A percentile compares a stretch with the other conserved stretches of the same genome.
These are phyloP conservation scores for Heliconius hortense DNA, from an alignment of 2,888 invertebrate species.

Conservation along the genomic window DNA sequence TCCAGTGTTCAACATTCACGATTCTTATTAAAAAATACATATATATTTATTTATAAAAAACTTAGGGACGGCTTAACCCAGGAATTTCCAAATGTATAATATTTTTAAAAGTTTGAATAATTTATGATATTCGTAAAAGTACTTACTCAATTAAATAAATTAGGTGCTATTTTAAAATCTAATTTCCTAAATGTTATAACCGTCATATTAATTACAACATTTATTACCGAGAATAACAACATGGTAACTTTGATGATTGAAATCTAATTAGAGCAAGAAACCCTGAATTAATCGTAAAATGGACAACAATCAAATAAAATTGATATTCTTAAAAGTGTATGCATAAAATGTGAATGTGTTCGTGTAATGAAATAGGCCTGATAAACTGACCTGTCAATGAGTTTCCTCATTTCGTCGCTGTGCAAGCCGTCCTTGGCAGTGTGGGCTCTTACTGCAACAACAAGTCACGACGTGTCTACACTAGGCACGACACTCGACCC, in stretches of 20 bases:
- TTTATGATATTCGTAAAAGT: background rate
- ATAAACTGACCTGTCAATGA: conserved; percentile 95
- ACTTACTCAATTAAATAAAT: background rate
- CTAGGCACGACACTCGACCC: conserved; percentile 71
- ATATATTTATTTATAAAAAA: background rate
- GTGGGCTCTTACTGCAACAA: conserved; percentile 85
- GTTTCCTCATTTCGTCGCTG: conserved; percentile 98
- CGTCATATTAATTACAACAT: background rate
- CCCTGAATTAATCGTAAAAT: conserved; percentile 4
- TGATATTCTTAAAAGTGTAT: background rate
- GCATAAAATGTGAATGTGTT: background rate
- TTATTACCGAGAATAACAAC: background rate
- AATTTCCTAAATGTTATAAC: too few relatives aligned
- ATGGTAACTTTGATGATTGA: too few relatives aligned
- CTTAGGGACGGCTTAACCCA: background rate
- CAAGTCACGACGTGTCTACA: conserved; percentile 79
- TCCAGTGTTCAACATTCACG: conserved; percentile 2
- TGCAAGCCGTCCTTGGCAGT: conserved; percentile 94
- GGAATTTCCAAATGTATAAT: background rate
- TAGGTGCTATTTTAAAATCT: background rate
- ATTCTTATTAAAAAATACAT: background rate
- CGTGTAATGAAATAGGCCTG: conserved; percentile 48
- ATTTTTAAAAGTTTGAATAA: background rate
- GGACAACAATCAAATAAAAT: background rate
- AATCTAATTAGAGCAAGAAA: background rate